Evolutionary conservation across 2,888 invertebrate species (phyloP).

Genomic region (Congeria kusceri): DNA sequence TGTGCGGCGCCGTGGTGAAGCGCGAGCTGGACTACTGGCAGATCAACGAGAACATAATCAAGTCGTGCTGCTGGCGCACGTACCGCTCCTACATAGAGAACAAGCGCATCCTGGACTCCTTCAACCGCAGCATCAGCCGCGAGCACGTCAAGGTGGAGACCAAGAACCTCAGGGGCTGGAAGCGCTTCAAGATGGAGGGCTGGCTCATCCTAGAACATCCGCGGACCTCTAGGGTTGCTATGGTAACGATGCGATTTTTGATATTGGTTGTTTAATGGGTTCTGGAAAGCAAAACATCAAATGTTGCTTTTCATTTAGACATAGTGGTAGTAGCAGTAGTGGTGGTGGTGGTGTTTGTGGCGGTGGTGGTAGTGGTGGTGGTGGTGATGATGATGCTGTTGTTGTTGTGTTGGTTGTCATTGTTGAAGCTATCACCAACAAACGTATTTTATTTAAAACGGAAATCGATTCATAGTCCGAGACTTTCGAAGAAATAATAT

Average conservation of each 20-base stretch:
- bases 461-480: too few species aligned
- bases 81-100: slow-evolving; percentile 83
- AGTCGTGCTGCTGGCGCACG: slow-evolving; percentile 84
- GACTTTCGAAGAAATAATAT: too few species aligned
- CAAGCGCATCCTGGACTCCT: slow-evolving; percentile 81
- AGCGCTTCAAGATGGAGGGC: slow-evolving; percentile 77
- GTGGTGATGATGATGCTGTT: too few species aligned
- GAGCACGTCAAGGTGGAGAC: slow-evolving; percentile 78
- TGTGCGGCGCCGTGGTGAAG: slow-evolving; percentile 85
- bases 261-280: too few species aligned
- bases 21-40: slow-evolving; percentile 84
- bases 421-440: too few species aligned
- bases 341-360: too few species aligned
- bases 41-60: slow-evolving; percentile 82
- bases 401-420: too few species aligned
- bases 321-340: too few species aligned
- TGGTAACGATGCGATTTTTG: slow-evolving; percentile 73
- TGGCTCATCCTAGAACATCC: slow-evolving; percentile 84
- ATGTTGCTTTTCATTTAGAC: too few species aligned
- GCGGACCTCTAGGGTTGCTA: slow-evolving; percentile 81
- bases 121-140: slow-evolving; percentile 79
- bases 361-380: too few species aligned
- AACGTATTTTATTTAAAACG: too few species aligned
- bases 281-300: too few species aligned
- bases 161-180: slow-evolving; percentile 79